Percentiles rank a stretch among this genome's conserved stretches.
phyloP scores from a whole-genome alignment of 2,888 invertebrate genomes.

The Gastracanthus pulcherrimus region DNA sequence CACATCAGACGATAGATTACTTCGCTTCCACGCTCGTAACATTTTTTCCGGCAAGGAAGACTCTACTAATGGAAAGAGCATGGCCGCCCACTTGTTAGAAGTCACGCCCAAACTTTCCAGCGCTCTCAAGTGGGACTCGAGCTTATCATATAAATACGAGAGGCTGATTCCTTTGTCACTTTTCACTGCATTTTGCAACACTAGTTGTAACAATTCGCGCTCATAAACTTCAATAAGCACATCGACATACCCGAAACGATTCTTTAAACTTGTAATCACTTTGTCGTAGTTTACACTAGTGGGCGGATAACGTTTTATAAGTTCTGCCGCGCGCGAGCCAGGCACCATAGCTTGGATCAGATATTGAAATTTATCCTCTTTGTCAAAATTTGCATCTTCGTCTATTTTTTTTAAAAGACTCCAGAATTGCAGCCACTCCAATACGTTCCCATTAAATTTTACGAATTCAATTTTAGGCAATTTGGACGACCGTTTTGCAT shows the following conservation, averaged over 20 bases:
- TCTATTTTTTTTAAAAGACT: slow-evolving; percentile 64
- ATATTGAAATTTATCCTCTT: slow-evolving; percentile 65
- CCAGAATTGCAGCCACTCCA: slow-evolving; percentile 66
- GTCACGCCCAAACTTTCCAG: slow-evolving; percentile 61
- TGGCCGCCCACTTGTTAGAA: slow-evolving; percentile 62
- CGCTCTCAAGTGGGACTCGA: slow-evolving; percentile 67
- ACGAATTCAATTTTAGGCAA: slow-evolving; percentile 58
- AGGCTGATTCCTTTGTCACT: slow-evolving; percentile 27
- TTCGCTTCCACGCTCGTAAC: slow-evolving; percentile 60
- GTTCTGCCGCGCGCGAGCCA: slow-evolving; percentile 61
- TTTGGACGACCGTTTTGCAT: slow-evolving; percentile 23
- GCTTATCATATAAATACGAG: slow-evolving; percentile 62
- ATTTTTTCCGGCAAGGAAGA: slow-evolving; percentile 62
- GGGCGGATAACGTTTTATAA: slow-evolving; percentile 63
- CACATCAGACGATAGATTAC: neutral
- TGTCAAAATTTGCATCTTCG: slow-evolving; percentile 57
- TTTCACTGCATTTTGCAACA: slow-evolving; percentile 61
- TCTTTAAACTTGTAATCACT: slow-evolving; percentile 62
- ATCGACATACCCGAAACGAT: slow-evolving; percentile 66
- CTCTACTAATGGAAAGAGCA: slow-evolving; percentile 64
- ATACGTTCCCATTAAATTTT: slow-evolving; percentile 61
- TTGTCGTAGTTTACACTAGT: slow-evolving; percentile 65
- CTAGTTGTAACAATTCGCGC: slow-evolving; percentile 65
- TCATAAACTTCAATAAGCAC: slow-evolving; percentile 67
- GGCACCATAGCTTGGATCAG: slow-evolving; percentile 59